Percentiles rank a stretch among this genome's conserved stretches.
Evolutionary conservation across 2,888 invertebrate species (phyloP).

Genomic region (Amphiduros pacificus): DNA sequence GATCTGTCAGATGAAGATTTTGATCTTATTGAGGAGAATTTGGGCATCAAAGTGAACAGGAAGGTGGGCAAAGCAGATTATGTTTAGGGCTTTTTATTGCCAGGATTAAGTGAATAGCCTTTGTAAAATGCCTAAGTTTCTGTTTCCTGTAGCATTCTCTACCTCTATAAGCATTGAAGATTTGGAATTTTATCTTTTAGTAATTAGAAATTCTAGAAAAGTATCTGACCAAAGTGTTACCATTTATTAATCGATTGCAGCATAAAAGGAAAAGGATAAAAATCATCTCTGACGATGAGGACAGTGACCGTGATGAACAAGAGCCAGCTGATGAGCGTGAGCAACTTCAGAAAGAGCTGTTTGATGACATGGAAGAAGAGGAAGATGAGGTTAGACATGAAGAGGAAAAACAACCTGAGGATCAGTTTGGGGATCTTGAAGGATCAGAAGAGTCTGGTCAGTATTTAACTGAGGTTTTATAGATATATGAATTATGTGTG

Average conservation of each 20-base stretch:
- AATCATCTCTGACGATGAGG: constrained; percentile 55
- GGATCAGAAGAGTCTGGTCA: constrained; percentile 30
- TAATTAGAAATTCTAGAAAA: too few species aligned
- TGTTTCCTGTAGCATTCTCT: too few species aligned
- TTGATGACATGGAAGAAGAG: constrained; percentile 62
- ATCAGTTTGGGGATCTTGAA: constrained; percentile 44
- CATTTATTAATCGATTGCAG: too few species aligned
- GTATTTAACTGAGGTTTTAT: background rate
- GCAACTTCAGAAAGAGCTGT: constrained; percentile 54
- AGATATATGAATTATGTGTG: background rate
- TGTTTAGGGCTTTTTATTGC: too few species aligned
- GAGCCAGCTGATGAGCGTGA: constrained; percentile 46
- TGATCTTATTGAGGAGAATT: constrained; percentile 95
- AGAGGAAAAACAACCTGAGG: constrained; percentile 69
- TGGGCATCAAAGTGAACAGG: constrained; percentile 83
- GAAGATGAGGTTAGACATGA: constrained; percentile 56
- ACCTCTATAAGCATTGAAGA: too few species aligned
- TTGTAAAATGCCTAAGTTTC: too few species aligned
- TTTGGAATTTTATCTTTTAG: too few species aligned
- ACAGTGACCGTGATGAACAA: constrained; percentile 49
- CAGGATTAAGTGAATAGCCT: too few species aligned
- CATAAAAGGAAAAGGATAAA: constrained; percentile 52
- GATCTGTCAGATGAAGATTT: constrained; percentile 96
- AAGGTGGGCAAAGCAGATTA: constrained; percentile 39
- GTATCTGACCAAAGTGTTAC: too few species aligned